Percentiles rank a stretch among this genome's conserved stretches.
Evolutionary conservation across 2,113 vertebrate species (phyloP).

Genomic region (Notarius lentiginosus): DNA sequence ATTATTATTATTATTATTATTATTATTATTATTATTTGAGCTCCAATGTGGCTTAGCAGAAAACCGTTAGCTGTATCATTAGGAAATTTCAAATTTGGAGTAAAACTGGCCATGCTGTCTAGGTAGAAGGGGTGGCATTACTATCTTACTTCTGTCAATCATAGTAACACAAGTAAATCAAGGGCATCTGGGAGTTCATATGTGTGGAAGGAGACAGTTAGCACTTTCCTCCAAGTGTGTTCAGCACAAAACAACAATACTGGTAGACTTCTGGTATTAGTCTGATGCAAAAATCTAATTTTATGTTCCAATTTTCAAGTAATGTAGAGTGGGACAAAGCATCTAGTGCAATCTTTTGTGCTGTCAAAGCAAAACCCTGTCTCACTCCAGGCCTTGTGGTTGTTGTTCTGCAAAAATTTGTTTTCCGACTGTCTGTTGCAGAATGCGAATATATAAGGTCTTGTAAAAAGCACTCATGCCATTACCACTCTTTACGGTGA

Average conservation of each 20-base stretch:
- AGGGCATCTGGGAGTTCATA: background rate
- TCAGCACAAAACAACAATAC: background rate
- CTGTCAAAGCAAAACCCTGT: background rate
- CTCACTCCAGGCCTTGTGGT: slow-evolving; percentile 1
- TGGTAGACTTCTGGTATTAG: background rate
- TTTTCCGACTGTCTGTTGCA: slow-evolving; percentile 6
- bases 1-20: no score
- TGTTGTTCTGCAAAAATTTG: slow-evolving; percentile 18
- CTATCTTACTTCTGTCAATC: background rate
- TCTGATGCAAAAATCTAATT: background rate
- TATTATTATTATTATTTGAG: no score
- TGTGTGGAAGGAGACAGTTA: background rate
- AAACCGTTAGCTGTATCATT: background rate
- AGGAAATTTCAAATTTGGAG: background rate
- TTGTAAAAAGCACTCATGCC: slow-evolving; percentile 37
- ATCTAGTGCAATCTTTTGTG: slow-evolving; percentile 11
- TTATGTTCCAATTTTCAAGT: slow-evolving; percentile 9
- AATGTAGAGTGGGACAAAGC: background rate
- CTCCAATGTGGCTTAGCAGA: background rate
- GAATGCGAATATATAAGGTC: slow-evolving; percentile 33
- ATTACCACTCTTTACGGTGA: slow-evolving; percentile 19
- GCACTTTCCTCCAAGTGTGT: background rate
- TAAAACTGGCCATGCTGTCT: no score
- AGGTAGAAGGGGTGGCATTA: background rate
- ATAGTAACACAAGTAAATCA: background rate